Conservation (phyloP, 30 jellyfish, hydroid and myxozoan species). For the Hydractinia symbiolongicarpus region DNA sequence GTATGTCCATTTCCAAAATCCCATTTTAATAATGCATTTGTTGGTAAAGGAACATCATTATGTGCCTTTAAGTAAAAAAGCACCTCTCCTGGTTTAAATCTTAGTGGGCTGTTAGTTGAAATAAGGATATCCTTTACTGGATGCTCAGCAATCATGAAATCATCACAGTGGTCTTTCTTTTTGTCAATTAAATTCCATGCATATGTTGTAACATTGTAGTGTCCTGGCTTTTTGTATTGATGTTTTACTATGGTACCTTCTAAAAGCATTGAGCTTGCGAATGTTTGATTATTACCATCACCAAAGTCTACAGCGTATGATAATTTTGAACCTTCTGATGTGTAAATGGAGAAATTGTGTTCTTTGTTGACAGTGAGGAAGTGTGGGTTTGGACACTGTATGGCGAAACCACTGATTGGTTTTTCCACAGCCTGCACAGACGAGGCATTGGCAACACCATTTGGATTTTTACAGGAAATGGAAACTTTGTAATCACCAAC, state of each 20-base stretch:
- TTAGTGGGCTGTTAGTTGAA: constrained; percentile 65
- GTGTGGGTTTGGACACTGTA: constrained; percentile 52
- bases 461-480: constrained; percentile 62
- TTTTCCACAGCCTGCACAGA: constrained; percentile 47
- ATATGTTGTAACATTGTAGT: constrained; percentile 28
- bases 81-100: constrained; percentile 53
- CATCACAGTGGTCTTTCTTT: constrained; percentile 26
- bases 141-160: constrained; percentile 43
- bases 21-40: constrained; percentile 77
- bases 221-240: constrained; percentile 52
- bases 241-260: background rate
- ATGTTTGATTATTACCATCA: constrained; percentile 16
- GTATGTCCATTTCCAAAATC: constrained; percentile 86
- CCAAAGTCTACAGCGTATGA: constrained; percentile 37
- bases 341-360: constrained; percentile 17
- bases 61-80: constrained; percentile 45
- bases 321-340: constrained; percentile 68
- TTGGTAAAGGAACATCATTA: constrained; percentile 47
- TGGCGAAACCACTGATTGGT: constrained; percentile 47
- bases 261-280: background rate
- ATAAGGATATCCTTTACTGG: constrained; percentile 55
- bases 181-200: constrained; percentile 44
- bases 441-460: constrained; percentile 40
- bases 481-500: constrained; percentile 44
- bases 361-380: constrained; percentile 41